Conservation (phyloP, 2,113 vertebrate species). For the Parus major region DNA sequence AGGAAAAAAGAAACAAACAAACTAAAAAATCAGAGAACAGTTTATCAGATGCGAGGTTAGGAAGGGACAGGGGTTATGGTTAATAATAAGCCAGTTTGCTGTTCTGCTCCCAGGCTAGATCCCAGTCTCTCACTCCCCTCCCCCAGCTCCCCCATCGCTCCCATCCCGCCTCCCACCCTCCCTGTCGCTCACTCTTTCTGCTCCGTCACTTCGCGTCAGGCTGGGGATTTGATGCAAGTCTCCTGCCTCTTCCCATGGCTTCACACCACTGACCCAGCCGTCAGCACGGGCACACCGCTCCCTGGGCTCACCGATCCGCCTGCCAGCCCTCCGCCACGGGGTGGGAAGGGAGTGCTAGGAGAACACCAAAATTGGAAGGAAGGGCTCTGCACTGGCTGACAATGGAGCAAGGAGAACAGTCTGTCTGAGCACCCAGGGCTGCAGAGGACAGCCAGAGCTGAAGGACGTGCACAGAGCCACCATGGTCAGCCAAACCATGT, state of each 20-base stretch:
- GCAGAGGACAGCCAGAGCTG: neutral
- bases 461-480: neutral
- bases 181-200: neutral
- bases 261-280: neutral
- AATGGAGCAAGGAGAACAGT: neutral
- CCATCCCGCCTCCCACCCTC: neutral
- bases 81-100: conserved; percentile 34
- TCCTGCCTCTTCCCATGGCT: neutral
- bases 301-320: neutral
- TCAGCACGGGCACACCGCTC: rapidly evolving
- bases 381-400: neutral
- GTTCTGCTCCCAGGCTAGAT: neutral
- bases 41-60: conserved; percentile 38
- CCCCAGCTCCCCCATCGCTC: neutral
- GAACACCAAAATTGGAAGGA: neutral
- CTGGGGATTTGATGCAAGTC: neutral
- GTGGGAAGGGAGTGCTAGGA: neutral
- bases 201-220: neutral
- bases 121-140: neutral
- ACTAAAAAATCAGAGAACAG: neutral
- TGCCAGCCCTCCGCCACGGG: no score
- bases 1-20: neutral
- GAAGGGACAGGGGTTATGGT: neutral
- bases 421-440: neutral
- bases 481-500: rapidly evolving